Conservation (phyloP, 2,113 vertebrate species). For the Clarias macrocephalus region DNA sequence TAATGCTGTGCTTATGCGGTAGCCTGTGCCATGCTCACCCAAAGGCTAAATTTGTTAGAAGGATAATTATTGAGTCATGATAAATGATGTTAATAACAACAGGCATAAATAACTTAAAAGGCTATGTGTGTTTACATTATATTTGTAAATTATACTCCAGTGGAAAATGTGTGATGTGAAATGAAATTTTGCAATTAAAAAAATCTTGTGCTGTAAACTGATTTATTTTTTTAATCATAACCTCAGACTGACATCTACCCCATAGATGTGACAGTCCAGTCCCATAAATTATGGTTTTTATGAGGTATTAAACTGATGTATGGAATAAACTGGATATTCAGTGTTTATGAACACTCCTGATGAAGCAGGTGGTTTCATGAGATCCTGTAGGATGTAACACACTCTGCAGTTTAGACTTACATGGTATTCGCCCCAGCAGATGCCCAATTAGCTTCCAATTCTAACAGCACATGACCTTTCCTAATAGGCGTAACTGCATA, state of each 20-base stretch:
- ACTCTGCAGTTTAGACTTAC: slow-evolving; percentile 39
- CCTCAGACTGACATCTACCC: neutral
- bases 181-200: neutral
- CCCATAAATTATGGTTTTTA: too few relatives aligned
- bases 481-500: slow-evolving; percentile 37
- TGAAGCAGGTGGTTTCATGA: neutral
- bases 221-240: neutral
- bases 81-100: neutral
- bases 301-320: neutral
- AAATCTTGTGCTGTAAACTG: neutral
- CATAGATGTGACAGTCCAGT: neutral
- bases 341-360: neutral
- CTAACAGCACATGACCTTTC: slow-evolving; percentile 49
- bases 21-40: neutral
- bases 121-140: neutral
- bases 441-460: slow-evolving; percentile 47
- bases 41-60: neutral
- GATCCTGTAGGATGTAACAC: neutral
- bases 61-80: neutral
- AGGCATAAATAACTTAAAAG: neutral
- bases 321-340: neutral
- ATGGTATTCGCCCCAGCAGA: slow-evolving; percentile 36
- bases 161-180: neutral
- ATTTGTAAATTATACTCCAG: neutral
- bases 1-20: too few relatives aligned